These are phyloP conservation scores for Avahi laniger DNA, from an alignment of 2,797 vertebrate species.

Conservation along the genomic window DNA sequence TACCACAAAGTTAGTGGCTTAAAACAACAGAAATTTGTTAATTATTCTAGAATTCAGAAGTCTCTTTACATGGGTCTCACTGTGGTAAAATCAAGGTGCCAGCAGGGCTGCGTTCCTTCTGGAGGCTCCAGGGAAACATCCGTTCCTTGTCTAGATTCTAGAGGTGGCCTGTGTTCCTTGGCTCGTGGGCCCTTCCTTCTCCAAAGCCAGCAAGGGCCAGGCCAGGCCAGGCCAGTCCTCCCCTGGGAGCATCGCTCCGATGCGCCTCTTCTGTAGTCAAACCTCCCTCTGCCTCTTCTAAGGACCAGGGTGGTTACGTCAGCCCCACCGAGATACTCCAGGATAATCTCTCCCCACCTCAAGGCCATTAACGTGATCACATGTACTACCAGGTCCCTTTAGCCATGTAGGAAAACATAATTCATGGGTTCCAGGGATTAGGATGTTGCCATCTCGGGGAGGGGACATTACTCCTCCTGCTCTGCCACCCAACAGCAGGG, in stretches of 20 bases:
- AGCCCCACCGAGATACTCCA: not conserved
- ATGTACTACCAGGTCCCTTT: not conserved
- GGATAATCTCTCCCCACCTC: not conserved
- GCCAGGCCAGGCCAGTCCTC: not conserved
- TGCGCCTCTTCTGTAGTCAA: too few species aligned
- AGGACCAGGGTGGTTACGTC: not conserved
- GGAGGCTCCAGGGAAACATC: not conserved
- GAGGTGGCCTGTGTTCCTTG: not conserved
- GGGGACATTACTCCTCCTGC: not conserved
- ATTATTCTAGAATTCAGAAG: not conserved
- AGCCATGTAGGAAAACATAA: not conserved
- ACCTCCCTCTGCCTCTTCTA: not conserved
- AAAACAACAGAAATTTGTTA: not conserved
- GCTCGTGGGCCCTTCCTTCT: not conserved
- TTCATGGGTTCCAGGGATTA: not conserved
- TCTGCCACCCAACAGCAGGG: not conserved
- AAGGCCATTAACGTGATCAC: not conserved
- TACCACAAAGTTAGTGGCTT: not conserved
- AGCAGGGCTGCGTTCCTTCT: not conserved
- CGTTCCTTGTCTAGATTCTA: not conserved
- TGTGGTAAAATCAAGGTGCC: not conserved
- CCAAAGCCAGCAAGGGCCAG: accelerated
- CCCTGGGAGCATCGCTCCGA: not conserved
- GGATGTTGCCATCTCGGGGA: accelerated
- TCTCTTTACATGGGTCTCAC: not conserved